A percentile compares a stretch with the other conserved stretches of the same genome.
Conservation (phyloP, 2,113 vertebrate genomes). For the Brevimyrus niger region DNA sequence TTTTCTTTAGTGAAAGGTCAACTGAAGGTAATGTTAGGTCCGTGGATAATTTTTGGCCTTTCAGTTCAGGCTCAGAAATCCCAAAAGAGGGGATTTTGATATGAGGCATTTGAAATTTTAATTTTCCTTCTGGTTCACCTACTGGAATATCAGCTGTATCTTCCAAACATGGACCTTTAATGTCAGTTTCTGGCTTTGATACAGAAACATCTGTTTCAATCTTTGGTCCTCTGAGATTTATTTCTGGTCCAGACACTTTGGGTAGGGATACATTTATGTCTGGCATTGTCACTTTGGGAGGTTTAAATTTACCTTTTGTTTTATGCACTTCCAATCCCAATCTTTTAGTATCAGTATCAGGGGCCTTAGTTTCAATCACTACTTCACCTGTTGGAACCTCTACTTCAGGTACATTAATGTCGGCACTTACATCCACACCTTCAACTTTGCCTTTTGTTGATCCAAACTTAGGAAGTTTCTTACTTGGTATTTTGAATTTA, state of each 20-base stretch:
- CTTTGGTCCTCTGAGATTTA: background rate
- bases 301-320: constrained; percentile 23
- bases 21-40: background rate
- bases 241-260: constrained; percentile 12
- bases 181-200: constrained; percentile 2
- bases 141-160: background rate
- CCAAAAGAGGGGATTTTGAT: constrained; percentile 20
- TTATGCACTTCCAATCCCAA: constrained; percentile 17
- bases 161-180: constrained; percentile 7
- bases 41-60: background rate
- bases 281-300: constrained; percentile 25
- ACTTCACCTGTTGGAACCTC: constrained; percentile 34
- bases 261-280: background rate
- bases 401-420: constrained; percentile 27
- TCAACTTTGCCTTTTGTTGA: constrained; percentile 15
- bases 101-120: constrained; percentile 20
- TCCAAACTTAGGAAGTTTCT: constrained; percentile 42
- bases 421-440: constrained; percentile 9
- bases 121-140: background rate
- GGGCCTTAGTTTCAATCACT: constrained; percentile 20
- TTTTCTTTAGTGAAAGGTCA: background rate
- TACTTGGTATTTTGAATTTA: constrained; percentile 43
- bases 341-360: background rate
- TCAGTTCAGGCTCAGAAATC: constrained; percentile 15
- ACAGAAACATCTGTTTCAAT: background rate